Conservation (phyloP, 2,797 vertebrate genomes). For the Enteromius afrohamiltoni region DNA sequence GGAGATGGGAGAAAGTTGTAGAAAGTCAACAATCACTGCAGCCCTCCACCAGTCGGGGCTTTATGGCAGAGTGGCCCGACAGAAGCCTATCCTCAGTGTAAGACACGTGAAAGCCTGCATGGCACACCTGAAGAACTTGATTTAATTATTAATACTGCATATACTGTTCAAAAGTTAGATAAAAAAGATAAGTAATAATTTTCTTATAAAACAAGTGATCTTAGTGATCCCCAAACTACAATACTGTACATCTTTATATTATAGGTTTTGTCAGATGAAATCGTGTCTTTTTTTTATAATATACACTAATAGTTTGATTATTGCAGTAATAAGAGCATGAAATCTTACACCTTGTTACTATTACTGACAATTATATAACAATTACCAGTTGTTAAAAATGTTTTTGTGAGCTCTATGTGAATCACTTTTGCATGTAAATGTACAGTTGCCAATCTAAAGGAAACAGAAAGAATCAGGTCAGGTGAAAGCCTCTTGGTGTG, state of each 20-base stretch:
- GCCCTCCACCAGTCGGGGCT: too few species aligned
- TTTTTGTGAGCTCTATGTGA: not conserved
- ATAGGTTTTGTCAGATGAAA: not conserved
- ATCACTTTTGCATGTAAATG: not conserved
- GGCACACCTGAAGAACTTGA: too few species aligned
- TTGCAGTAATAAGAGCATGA: not conserved
- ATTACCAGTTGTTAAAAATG: not conserved
- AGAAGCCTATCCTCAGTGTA: too few species aligned
- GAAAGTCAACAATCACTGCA: too few species aligned
- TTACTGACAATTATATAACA: not conserved
- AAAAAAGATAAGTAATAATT: too few species aligned
- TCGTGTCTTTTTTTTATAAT: not conserved
- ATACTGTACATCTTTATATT: not conserved
- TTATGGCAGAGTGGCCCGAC: too few species aligned
- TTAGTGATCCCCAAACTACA: not conserved
- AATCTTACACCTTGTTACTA: not conserved
- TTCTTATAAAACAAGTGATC: not conserved
- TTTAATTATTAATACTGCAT: too few species aligned
- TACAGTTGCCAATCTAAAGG: not conserved
- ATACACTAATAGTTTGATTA: not conserved
- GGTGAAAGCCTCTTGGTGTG: slow-evolving; percentile 22
- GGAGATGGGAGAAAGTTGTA: too few species aligned
- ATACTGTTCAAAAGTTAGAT: too few species aligned
- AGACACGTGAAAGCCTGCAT: too few species aligned
- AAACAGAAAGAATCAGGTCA: not conserved